Conservation (phyloP, 2,888 invertebrate species). For the Arge pagana region DNA sequence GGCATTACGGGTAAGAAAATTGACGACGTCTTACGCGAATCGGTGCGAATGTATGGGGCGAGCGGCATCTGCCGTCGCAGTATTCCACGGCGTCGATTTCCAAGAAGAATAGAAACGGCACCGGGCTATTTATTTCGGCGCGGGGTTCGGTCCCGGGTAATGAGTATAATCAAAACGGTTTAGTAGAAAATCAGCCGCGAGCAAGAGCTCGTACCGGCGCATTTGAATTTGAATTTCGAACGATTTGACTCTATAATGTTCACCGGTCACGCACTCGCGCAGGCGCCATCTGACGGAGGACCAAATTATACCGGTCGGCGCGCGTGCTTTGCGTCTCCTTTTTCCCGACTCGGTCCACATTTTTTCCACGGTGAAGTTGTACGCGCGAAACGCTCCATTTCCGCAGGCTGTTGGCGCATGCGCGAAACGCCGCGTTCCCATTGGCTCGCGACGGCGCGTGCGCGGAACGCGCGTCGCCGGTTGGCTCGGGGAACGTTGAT, state of each 20-base stretch:
- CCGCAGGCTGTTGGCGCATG: no score
- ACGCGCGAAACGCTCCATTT: no score
- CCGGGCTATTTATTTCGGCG: background rate
- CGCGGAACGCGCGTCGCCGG: no score
- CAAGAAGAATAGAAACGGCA: background rate
- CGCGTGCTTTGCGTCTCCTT: no score
- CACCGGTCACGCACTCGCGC: slow-evolving; percentile 56
- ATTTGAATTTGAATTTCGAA: slow-evolving; percentile 53
- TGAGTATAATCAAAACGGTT: slow-evolving; percentile 55
- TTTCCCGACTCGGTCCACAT: no score
- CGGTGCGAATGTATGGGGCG: background rate
- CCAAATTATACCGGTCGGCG: slow-evolving; percentile 57
- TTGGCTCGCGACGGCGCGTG: no score
- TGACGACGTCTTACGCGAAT: no score
- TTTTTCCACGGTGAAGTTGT: no score
- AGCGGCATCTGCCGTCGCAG: slow-evolving; percentile 5
- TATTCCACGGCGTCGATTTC: background rate
- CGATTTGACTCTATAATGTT: slow-evolving; percentile 46
- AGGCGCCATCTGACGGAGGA: slow-evolving; percentile 55
- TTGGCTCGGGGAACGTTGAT: no score
- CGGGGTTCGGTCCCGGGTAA: slow-evolving; percentile 37
- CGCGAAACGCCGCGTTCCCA: no score
- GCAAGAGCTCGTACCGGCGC: slow-evolving; percentile 34
- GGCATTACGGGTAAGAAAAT: no score
- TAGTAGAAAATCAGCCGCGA: slow-evolving; percentile 51